These are phyloP conservation scores for Anoplolepis gracilipes DNA, from an alignment of 1,140 invertebrate species.

Conservation along the genomic window DNA sequence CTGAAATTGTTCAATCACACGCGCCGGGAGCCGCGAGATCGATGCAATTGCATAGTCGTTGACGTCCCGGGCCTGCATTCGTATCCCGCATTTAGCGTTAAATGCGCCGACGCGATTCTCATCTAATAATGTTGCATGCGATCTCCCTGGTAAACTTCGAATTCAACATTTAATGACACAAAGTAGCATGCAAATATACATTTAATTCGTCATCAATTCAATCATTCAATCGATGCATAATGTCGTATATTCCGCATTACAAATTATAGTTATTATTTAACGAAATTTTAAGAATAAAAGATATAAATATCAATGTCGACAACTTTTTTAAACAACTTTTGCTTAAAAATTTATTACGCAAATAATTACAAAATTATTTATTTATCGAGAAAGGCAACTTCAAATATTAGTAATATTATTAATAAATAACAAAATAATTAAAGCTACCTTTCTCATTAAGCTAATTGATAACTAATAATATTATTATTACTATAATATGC, in stretches of 20 bases:
- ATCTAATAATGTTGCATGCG: slow-evolving; percentile 20
- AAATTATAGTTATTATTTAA: too few species aligned
- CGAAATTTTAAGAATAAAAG: too few species aligned
- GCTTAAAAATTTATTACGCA: too few species aligned
- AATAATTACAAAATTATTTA: too few species aligned
- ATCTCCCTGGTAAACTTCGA: background rate
- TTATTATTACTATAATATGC: background rate
- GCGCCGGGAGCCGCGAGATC: slow-evolving; percentile 36
- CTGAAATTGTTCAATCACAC: slow-evolving; percentile 49
- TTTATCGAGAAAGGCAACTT: too few species aligned
- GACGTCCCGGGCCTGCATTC: slow-evolving; percentile 23
- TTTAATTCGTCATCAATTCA: background rate
- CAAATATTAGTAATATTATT: too few species aligned
- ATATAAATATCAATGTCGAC: too few species aligned
- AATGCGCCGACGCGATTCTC: slow-evolving; percentile 17
- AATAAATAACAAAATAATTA: too few species aligned
- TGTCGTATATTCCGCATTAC: too few species aligned
- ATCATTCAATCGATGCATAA: too few species aligned
- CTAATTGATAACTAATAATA: background rate
- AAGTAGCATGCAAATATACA: background rate
- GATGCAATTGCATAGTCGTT: slow-evolving; percentile 47
- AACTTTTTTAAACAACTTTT: too few species aligned
- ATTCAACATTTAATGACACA: background rate
- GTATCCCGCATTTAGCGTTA: slow-evolving; percentile 30
- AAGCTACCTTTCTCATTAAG: too few species aligned